Evolutionary conservation across 2,888 invertebrate genomes (phyloP), one percentile per base, ranked within the genome.

Genomic region (Clistopyga incitator): DNA sequence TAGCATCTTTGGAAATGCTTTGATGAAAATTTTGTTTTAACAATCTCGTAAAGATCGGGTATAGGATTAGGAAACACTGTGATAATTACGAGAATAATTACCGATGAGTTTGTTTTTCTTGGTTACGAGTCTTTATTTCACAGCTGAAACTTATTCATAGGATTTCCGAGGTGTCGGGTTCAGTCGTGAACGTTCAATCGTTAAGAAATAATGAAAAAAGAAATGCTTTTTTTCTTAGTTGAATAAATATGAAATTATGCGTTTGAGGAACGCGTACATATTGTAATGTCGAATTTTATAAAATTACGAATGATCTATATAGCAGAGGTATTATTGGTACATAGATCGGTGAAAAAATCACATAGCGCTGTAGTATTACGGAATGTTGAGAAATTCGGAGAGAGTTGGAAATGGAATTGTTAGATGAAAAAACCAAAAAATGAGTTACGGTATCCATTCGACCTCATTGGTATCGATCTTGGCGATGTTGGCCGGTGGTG

Each of bases 361-460:
- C 13, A 20, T 29, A 54, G 42, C 23, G 10, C 11, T 38, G 64
- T 6, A 65, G 20, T 72, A 72, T 38, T 56, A 20, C 11, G 13
- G 11, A 15, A 74, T 54, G 2, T 25, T 34, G n/a, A n/a, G 23
- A 38, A 61, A 74, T 56, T 20, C 38, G 4, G 13, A 42, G 74
- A 50, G 20, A 67, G 70, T 78, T 10, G 76, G 42, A 67, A 25
- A 52, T 54, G 11, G 45, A 34, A 79, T 18, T 15, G 47, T 29
- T 25, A 3, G 11, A 54, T 38, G 11, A 65, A 23, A 6, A n/a
- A n/a, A n/a, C n/a, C 38, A 13, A 6, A 42, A 25, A 54, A 34
- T 38, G 18, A 59, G 85, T 88, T 89, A 93, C 6, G 92, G 93
- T 38, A 93, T 91, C 93, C 93, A 93, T 87, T 93, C 93, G 52